A percentile compares a stretch with the other conserved stretches of the same genome.
Conservation (phyloP, 2,113 vertebrate genomes). For the Cyrtonyx montezumae region DNA sequence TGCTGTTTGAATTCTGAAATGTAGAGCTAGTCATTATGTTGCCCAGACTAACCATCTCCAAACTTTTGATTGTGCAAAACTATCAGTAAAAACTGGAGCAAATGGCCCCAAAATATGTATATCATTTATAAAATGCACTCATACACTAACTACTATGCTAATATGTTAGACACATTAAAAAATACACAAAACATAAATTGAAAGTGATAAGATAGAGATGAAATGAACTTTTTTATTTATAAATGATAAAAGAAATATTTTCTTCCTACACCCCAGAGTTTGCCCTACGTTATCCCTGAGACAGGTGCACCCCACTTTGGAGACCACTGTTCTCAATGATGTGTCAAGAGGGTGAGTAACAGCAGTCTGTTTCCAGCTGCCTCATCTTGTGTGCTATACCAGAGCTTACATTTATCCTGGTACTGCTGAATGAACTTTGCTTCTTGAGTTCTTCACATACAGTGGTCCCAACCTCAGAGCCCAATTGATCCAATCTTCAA, state of each 20-base stretch:
- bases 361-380: background rate
- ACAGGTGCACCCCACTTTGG: background rate
- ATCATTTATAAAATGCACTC: background rate
- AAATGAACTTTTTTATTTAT: background rate
- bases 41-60: background rate
- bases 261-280: background rate
- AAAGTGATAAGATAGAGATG: background rate
- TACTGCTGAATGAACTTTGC: background rate
- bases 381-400: background rate
- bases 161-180: background rate
- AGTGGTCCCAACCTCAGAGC: background rate
- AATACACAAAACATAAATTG: background rate
- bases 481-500: background rate
- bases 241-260: background rate
- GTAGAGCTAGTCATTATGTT: background rate
- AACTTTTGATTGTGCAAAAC: background rate
- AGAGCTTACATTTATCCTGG: background rate
- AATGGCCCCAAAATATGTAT: fast-evolving
- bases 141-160: background rate
- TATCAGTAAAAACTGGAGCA: background rate
- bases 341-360: background rate
- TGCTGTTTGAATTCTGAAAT: background rate
- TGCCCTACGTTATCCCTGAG: background rate
- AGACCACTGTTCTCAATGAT: background rate
- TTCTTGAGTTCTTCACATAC: background rate